Conservation (phyloP, 37 sponge, comb jelly and placozoan species). For the Ianthella basta region DNA sequence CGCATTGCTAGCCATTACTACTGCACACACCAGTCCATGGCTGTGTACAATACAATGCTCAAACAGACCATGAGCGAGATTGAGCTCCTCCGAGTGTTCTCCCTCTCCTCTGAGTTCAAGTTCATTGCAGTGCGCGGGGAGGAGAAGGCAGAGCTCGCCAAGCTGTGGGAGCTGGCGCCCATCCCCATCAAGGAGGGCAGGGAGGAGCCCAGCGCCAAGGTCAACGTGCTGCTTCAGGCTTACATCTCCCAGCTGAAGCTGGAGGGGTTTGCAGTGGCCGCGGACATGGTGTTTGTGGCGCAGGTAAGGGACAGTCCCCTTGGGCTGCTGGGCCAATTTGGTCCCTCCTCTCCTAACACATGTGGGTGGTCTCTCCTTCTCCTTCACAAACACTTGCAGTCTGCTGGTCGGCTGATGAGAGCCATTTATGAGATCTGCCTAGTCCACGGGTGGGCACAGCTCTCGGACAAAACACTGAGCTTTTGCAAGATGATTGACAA, state of each 20-base stretch:
- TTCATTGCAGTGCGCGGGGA: conserved; percentile 97
- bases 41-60: conserved; percentile 94
- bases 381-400: conserved; percentile 47
- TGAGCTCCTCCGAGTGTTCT: conserved; percentile 96
- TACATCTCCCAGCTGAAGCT: conserved; percentile 98
- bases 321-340: background rate
- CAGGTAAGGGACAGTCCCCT: conserved; percentile 57
- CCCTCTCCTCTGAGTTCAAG: conserved; percentile 97
- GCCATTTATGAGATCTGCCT: conserved; percentile 96
- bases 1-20: conserved; percentile 99
- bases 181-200: conserved; percentile 98
- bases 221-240: conserved; percentile 95
- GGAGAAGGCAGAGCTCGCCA: conserved; percentile 94
- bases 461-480: conserved; percentile 82
- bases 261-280: conserved; percentile 96
- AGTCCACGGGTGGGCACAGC: conserved; percentile 95
- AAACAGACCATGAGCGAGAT: conserved; percentile 97
- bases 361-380: background rate
- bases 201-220: conserved; percentile 99
- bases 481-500: conserved; percentile 98
- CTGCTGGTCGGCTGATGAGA: conserved; percentile 94
- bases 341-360: background rate
- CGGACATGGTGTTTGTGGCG: conserved; percentile 99
- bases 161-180: conserved; percentile 93
- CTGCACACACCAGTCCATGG: conserved; percentile 89